A percentile compares a stretch with the other conserved stretches of the same genome.
Evolutionary conservation across 2,888 invertebrate species (phyloP).

Genomic region (Seira sanloemensis): DNA sequence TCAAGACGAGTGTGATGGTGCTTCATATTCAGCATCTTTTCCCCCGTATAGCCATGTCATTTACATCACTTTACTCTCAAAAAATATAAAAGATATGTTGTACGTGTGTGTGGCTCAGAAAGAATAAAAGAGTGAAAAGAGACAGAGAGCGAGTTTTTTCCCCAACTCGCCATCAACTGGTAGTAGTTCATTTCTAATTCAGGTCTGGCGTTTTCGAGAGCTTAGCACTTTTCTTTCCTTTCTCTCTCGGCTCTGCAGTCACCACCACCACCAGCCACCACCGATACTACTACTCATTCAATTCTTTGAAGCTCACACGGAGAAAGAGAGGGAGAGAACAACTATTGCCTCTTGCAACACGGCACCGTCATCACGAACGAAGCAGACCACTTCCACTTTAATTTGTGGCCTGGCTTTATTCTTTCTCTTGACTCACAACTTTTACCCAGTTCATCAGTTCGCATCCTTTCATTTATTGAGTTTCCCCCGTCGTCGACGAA

Average conservation of each 20-base stretch:
- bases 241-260: constrained; percentile 24
- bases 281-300: background rate
- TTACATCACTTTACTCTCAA: constrained; percentile 55
- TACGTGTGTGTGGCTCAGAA: background rate
- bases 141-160: constrained; percentile 32
- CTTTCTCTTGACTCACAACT: constrained; percentile 37
- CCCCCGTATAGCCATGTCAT: constrained; percentile 33
- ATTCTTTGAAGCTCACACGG: constrained; percentile 23
- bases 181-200: constrained; percentile 62
- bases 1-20: constrained; percentile 8
- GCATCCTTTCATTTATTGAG: constrained; percentile 38
- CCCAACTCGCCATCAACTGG: constrained; percentile 46
- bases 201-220: constrained; percentile 59
- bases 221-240: constrained; percentile 57
- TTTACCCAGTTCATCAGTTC: constrained; percentile 50
- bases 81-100: constrained; percentile 30
- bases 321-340: too few species aligned
- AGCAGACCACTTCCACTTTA: constrained; percentile 64
- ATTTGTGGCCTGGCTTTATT: constrained; percentile 55
- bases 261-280: constrained; percentile 4
- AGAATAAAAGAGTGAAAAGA: constrained; percentile 43
- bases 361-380: background rate
- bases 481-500: constrained; percentile 35
- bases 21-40: constrained; percentile 35
- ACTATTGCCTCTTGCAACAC: constrained; percentile 12